These are phyloP conservation scores for Gerris lacustris DNA, from an alignment of 2,888 invertebrate genomes.

Conservation along the genomic window DNA sequence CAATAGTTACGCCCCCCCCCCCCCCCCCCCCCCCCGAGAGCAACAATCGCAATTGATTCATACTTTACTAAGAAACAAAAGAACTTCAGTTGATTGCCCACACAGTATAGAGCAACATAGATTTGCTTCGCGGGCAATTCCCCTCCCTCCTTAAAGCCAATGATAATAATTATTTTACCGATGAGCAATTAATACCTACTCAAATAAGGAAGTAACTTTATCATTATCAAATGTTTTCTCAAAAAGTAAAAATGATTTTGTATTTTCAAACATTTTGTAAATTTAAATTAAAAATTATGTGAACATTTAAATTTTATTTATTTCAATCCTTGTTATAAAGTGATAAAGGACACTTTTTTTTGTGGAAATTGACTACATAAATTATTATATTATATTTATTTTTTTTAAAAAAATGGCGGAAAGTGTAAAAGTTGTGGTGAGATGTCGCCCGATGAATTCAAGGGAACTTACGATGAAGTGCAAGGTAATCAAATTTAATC, in stretches of 20 bases:
- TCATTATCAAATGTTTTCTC: no score
- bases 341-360: not conserved
- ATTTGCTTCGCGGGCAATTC: not conserved
- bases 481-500: conserved; percentile 40
- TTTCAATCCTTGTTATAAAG: not conserved
- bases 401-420: conserved; percentile 37
- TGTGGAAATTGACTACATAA: not conserved
- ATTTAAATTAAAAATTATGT: no score
- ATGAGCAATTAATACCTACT: no score
- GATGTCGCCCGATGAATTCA: conserved; percentile 76
- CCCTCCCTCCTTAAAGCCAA: no score
- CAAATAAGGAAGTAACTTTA: no score
- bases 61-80: no score
- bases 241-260: no score
- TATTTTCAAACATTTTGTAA: no score
- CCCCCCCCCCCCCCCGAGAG: not conserved
- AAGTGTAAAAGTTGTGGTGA: conserved; percentile 66
- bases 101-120: not conserved
- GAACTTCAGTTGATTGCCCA: not conserved
- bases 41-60: no score
- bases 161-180: no score
- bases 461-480: conserved; percentile 57
- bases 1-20: conserved; percentile 2
- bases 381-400: not conserved
- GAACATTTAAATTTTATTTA: no score